A percentile compares a stretch with the other conserved stretches of the same genome.
These are phyloP conservation scores for Pseudococcus viburni DNA, from an alignment of 2,888 invertebrate species.

Conservation along the genomic window DNA sequence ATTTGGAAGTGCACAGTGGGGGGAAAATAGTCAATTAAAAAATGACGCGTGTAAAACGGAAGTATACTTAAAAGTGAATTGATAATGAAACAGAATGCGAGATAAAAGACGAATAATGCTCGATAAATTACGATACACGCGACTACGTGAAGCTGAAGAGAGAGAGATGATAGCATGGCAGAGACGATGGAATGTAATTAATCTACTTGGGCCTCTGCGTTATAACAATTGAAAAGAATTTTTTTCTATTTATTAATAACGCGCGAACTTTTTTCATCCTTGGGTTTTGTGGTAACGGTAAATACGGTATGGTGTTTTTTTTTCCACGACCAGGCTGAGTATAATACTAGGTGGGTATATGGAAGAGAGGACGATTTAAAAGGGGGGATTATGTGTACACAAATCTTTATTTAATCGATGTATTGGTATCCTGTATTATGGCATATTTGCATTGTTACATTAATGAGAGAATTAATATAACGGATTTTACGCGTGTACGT, in stretches of 20 bases:
- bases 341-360: background rate
- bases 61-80: slow-evolving; percentile 5
- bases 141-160: background rate
- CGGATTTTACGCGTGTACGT: slow-evolving; percentile 16
- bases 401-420: slow-evolving; percentile 21
- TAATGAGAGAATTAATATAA: slow-evolving; percentile 20
- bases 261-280: slow-evolving; percentile 20
- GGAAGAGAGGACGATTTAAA: no score
- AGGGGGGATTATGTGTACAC: background rate
- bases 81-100: slow-evolving; percentile 5
- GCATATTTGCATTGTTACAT: slow-evolving; percentile 1
- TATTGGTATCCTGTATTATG: background rate
- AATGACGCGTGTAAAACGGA: slow-evolving; percentile 16
- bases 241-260: slow-evolving; percentile 5
- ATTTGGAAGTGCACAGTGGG: background rate
- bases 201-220: background rate
- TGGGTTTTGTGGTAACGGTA: background rate
- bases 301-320: background rate
- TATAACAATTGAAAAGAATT: slow-evolving; percentile 20
- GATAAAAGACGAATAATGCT: slow-evolving; percentile 16
- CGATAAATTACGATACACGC: slow-evolving; percentile 11
- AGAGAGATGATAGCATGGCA: background rate
- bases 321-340: background rate
- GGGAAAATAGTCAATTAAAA: background rate
- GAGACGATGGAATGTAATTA: slow-evolving; percentile 21